Percentiles rank a stretch among this genome's conserved stretches.
These are phyloP conservation scores for Amblyopsis rosae DNA, from an alignment of 2,113 vertebrate genomes.

Conservation along the genomic window DNA sequence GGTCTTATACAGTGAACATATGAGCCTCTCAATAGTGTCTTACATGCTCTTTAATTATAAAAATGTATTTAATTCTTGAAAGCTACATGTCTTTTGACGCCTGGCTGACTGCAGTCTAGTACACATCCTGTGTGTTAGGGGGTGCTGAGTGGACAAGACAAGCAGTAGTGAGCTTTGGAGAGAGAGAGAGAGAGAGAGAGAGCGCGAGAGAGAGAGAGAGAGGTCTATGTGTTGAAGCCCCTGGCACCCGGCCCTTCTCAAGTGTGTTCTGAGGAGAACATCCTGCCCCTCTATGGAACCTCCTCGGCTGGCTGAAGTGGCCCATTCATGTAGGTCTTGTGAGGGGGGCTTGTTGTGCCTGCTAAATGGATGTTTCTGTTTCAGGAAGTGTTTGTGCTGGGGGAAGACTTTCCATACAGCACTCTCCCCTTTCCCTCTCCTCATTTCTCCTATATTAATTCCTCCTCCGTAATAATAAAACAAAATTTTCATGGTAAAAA, in stretches of 20 bases:
- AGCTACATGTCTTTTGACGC: conserved; percentile 48
- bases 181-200: conserved; percentile 12
- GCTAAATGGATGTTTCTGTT: conserved; percentile 73
- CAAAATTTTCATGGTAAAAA: no score
- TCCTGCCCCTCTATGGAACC: conserved; percentile 69
- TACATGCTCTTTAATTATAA: conserved; percentile 56
- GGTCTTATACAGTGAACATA: conserved; percentile 52
- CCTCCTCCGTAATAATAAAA: background rate
- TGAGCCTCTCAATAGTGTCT: conserved; percentile 54
- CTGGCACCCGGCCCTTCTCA: conserved; percentile 61
- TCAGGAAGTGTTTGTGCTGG: conserved; percentile 60
- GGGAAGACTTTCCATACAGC: conserved; percentile 51
- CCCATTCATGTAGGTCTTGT: conserved; percentile 67
- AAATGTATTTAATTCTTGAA: conserved; percentile 50
- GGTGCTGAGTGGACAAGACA: background rate
- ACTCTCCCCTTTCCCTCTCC: conserved; percentile 2
- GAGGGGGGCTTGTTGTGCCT: conserved; percentile 63
- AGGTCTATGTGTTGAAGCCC: conserved; percentile 54
- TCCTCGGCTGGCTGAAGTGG: conserved; percentile 66
- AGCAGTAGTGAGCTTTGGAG: conserved; percentile 52
- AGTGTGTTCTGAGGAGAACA: conserved; percentile 72
- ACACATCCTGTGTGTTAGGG: conserved; percentile 6
- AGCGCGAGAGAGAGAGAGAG: conserved; percentile 11
- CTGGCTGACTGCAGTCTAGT: conserved; percentile 50
- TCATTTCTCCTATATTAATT: background rate